Evolutionary conservation across 2,888 invertebrate genomes (phyloP), one percentile per base, ranked within the genome.

Genomic region (Agonum fuliginosum): DNA sequence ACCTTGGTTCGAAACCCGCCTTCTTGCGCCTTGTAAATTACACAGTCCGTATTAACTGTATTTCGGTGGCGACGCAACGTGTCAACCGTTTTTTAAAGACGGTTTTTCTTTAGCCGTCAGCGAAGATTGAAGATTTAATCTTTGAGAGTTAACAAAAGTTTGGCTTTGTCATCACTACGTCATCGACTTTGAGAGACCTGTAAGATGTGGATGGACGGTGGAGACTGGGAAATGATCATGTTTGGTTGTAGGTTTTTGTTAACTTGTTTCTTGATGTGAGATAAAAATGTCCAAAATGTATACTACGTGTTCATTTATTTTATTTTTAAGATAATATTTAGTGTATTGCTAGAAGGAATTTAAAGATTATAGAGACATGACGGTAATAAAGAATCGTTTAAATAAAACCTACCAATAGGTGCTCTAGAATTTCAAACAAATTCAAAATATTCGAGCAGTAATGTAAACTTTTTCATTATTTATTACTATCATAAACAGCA

Each of bases 211-310:
- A n/a, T n/a, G n/a, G 8, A 30, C 30, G 4, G 30, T 30, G 30
- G 6, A 54, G 54, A 54, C 54, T 22, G 54, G 54, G 27, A 54
- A 62, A 30, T 62, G 17, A 30, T 27, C 27, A 62, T 30, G 58
- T 62, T 17, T 27, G 58, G 58, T 17, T 62, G 46, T 46, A 30
- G 58, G 58, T 62, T 54, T 58, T 58, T 58, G 34, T n/a, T 30
- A 17, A 62, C 8, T 4, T 22, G 54, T 22, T 37, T 14, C 17
- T 62, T 34, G 58, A 62, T 62, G 54, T 14, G 10, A 62, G 58
- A 62, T 30, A 54, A 62, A 62, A 62, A 30, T 62, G 58, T 30
- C 30, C 58, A 62, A 62, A 62, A 27, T 62, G 54, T 62, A n/a
- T n/a, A n/a, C n/a, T n/a, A 62, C 27, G 46, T 17, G 46, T 46